Evolutionary conservation across 2,797 vertebrate species (phyloP), one percentile per base, ranked within the genome.

Genomic region (Pseudopleuronectes americanus): DNA sequence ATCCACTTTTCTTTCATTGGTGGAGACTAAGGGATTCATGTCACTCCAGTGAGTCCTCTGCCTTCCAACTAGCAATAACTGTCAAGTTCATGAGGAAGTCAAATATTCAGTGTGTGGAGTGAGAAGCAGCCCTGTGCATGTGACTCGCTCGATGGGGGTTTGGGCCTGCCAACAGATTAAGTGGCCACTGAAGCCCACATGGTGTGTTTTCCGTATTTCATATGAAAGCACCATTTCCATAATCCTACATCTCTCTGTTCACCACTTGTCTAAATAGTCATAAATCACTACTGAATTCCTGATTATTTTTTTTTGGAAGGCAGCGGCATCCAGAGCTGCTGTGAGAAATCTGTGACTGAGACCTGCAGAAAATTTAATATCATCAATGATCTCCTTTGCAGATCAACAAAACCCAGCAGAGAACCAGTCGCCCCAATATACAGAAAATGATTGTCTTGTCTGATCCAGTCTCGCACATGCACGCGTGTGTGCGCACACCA

Each of bases 201-300:
- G 84, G 91, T 59, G 81, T 89, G 81, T 69, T 89, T 74, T 84
- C 84, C 84, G 79, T 85, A 84, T 91, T 93, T 92, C 84, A 86
- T 81, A 87, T 91, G 88, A 91, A 93, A 86, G 74, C 85, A 86
- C 71, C 76, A 90, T 92, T 94, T 93, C 88, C 85, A 90, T 89
- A 89, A 88, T 90, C 89, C 76, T 81, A 84, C 84, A 88, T 87
- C 68, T 76, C 89, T 93, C 94, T 94, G 93, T 91, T 95, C 89
- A 4, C 94, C 95, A 95, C 94, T 96, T 96, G 96, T 96, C 92
- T 92, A 96, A 97, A 96, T 93, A 96, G 87, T 87, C 84, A 90
- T 96, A 95, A 96, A 96, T 96, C 95, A 95, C 76, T n/a, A 51
- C 76, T 78, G 84, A 92, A 95, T 93, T 95, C 93, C 90, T 89